Evolutionary conservation across 1,140 invertebrate species (phyloP), one percentile per base, ranked within the genome.

Genomic region (Caenorhabditis briggsae): DNA sequence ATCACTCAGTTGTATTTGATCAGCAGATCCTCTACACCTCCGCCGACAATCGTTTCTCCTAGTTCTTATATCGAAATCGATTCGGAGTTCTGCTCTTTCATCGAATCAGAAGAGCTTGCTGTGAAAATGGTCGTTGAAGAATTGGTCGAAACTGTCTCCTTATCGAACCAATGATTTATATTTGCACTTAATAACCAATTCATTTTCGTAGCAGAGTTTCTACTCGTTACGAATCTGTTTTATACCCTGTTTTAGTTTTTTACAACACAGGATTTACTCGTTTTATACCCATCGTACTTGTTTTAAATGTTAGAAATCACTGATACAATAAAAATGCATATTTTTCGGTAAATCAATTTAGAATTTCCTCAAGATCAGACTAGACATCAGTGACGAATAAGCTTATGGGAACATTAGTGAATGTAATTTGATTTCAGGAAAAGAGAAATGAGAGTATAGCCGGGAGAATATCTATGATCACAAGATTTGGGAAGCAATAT

Each of bases 91-190:
- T 70, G 23, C 20, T 23, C 8, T 2, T 12, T 6, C 2, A 5
- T 53, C n/a, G 70, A 78, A 78, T 50, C 70, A 3, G 70, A 78
- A 53, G 43, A 78, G 20, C 5, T n/a, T 11, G 70, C 46, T 25
- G 70, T 78, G 9, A 48, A 50, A 5, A 53, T 53, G 23, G 70
- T 78, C n/a, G 70, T 78, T 12, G 33, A 50, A 12, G 14, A 50
- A 18, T 20, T 78, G 46, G 46, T 78, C 46, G 53, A 78, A 6
- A n/a, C 33, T 5, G 70, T 78, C 5, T 53, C 70, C 3, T 70
- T 9, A 14, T n/a, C 41, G 9, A n/a, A 78, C 23, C 8, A 20
- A 78, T 53, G 23, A 50, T 23, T 78, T 11, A 23, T 46, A 18
- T 25, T n/a, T 46, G 18, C 18, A 43, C 33, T 59, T 9, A 59